phyloP scores from a whole-genome alignment of 2,797 vertebrate genomes.

The Syngnathus rostellatus region DNA sequence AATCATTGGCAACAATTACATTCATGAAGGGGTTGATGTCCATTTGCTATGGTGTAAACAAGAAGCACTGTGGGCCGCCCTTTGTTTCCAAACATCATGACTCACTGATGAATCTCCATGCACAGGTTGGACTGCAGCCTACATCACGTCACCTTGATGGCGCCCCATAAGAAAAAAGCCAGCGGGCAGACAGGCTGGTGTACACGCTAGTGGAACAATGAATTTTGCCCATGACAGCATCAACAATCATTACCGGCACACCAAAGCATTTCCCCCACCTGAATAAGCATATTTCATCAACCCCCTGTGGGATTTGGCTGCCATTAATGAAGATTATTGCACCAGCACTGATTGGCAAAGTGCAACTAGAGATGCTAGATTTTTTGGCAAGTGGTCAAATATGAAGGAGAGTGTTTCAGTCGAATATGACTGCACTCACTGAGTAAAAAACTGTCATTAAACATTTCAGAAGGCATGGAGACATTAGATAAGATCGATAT shows the following conservation, averaged over 20 bases:
- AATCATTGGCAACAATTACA: constrained; percentile 5
- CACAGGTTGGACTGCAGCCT: constrained; percentile 17
- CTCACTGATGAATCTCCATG: constrained; percentile 21
- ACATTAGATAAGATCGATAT: constrained; percentile 52
- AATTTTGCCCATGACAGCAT: constrained; percentile 12
- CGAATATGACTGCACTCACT: neutral
- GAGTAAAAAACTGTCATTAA: constrained; percentile 22
- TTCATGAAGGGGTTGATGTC: constrained; percentile 1
- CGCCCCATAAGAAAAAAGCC: constrained; percentile 2
- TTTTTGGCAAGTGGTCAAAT: neutral
- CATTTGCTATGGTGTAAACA: constrained; percentile 24
- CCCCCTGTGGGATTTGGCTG: neutral
- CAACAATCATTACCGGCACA: constrained; percentile 4
- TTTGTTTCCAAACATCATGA: constrained; percentile 35
- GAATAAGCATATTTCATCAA: constrained; percentile 6
- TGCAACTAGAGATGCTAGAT: constrained; percentile 1
- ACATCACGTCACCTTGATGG: constrained; percentile 7
- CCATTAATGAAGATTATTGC: constrained; percentile 13
- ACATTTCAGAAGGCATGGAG: constrained; percentile 18
- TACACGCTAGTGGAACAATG: neutral
- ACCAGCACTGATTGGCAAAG: neutral
- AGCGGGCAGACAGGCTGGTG: constrained; percentile 12
- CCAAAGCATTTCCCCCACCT: neutral
- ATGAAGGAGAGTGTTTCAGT: neutral
- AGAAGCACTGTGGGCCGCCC: constrained; percentile 19